Evolutionary conservation across 2,888 invertebrate species (phyloP).

Genomic region (Patella pellucida): DNA sequence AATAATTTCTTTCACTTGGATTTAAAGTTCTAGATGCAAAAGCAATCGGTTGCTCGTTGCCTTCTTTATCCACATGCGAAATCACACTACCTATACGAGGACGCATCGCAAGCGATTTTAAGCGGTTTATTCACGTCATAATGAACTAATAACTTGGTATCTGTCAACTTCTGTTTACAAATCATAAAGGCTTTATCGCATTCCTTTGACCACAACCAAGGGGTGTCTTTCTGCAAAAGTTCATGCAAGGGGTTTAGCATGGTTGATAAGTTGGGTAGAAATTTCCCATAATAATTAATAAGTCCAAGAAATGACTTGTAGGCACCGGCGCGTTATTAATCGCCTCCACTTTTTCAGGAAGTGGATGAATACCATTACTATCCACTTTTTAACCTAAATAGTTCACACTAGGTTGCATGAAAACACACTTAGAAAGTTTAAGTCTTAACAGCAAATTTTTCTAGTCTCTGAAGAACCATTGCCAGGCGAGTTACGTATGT

Average conservation of each 20-base stretch:
- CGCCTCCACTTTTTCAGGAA: too few species aligned
- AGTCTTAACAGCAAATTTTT: too few species aligned
- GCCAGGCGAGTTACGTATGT: too few species aligned
- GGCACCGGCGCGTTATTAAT: too few species aligned
- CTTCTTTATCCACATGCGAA: constrained; percentile 44
- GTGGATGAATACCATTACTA: too few species aligned
- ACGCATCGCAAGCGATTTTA: constrained; percentile 40
- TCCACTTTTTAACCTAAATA: too few species aligned
- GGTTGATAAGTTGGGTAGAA: constrained; percentile 18
- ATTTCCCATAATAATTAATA: constrained; percentile 15
- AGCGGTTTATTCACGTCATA: constrained; percentile 34
- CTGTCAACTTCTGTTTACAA: constrained; percentile 14
- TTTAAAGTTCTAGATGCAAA: constrained; percentile 69
- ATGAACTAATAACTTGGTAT: constrained; percentile 28
- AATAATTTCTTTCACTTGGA: constrained; percentile 65
- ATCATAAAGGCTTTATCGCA: constrained; percentile 23
- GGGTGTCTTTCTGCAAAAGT: constrained; percentile 29
- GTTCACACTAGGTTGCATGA: too few species aligned
- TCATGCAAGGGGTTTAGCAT: constrained; percentile 23
- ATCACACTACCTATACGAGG: constrained; percentile 43
- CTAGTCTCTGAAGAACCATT: too few species aligned
- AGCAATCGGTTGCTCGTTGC: constrained; percentile 67
- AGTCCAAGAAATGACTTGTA: constrained; percentile 33
- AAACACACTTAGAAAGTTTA: too few species aligned
- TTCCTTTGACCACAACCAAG: constrained; percentile 35